Conservation (phyloP, 2,113 vertebrate species). For the Camelus dromedarius region DNA sequence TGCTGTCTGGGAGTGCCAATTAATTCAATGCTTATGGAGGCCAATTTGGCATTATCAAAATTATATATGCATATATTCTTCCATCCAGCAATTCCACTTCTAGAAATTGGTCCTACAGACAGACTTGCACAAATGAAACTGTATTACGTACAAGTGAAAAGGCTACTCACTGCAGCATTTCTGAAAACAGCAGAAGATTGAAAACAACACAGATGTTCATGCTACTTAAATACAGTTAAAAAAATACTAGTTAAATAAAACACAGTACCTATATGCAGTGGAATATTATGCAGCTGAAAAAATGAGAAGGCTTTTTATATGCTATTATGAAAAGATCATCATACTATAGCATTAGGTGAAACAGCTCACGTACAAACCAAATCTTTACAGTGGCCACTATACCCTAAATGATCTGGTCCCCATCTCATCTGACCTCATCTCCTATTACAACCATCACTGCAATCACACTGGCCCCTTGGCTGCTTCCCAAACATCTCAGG, state of each 20-base stretch:
- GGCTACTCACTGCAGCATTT: neutral
- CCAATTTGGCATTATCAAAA: neutral
- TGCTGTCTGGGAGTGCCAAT: neutral
- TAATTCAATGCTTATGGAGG: neutral
- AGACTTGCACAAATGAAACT: neutral
- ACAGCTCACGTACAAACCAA: neutral
- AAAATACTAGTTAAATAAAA: constrained; percentile 25
- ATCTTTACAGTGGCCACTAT: neutral
- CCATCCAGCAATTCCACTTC: neutral
- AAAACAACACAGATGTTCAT: neutral
- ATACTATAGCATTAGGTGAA: neutral
- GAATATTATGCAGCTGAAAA: neutral
- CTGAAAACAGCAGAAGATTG: neutral
- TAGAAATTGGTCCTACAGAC: neutral
- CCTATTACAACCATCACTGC: neutral
- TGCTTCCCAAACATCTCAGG: neutral
- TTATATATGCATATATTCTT: neutral
- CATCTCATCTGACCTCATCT: neutral
- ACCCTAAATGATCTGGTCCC: neutral
- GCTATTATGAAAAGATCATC: neutral
- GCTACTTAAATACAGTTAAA: neutral
- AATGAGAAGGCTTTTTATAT: neutral
- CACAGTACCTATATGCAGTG: neutral
- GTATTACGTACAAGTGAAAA: neutral
- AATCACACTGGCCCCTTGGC: neutral